Conservation (phyloP, 1,140 invertebrate species). For the Dinothrombium tinctorium region DNA sequence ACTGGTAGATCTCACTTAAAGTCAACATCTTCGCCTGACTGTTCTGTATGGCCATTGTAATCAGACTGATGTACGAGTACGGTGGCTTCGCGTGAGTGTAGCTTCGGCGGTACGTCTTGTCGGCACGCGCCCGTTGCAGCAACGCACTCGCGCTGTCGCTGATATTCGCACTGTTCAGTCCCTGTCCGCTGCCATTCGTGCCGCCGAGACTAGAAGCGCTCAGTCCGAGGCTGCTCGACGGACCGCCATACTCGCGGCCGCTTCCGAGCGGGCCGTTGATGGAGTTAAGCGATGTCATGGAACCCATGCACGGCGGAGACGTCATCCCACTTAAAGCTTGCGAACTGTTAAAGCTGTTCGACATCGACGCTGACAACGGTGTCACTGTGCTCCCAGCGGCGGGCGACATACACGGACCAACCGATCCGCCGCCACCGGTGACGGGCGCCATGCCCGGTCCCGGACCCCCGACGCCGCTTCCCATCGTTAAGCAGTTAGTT, state of each 20-base stretch:
- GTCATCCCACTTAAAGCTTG: constrained; percentile 20
- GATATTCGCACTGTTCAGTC: no score
- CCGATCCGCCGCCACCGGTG: constrained; percentile 21
- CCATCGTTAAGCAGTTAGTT: no score
- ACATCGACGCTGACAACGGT: constrained; percentile 20
- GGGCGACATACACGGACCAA: constrained; percentile 36
- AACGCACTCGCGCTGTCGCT: constrained; percentile 5
- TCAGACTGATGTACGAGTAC: constrained; percentile 95
- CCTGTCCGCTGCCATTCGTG: no score
- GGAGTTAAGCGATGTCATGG: constrained; percentile 22
- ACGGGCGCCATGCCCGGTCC: no score
- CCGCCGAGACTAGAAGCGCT: no score
- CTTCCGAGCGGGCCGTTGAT: constrained; percentile 21
- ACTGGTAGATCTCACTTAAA: constrained; percentile 94
- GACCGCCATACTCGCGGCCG: constrained; percentile 13
- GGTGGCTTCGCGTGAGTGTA: constrained; percentile 92
- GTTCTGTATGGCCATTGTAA: constrained; percentile 98
- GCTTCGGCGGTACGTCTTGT: constrained; percentile 63
- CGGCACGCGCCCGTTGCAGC: constrained; percentile 37
- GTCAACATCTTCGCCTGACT: constrained; percentile 87
- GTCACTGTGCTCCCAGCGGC: constrained; percentile 21
- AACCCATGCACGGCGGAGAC: constrained; percentile 17
- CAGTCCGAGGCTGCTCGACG: constrained; percentile 11
- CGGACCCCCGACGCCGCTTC: no score
- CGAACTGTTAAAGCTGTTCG: constrained; percentile 21